Percentiles rank a stretch among this genome's conserved stretches.
These are phyloP conservation scores for Meleagris gallopavo DNA, from an alignment of 2,113 vertebrate species.

Conservation along the genomic window DNA sequence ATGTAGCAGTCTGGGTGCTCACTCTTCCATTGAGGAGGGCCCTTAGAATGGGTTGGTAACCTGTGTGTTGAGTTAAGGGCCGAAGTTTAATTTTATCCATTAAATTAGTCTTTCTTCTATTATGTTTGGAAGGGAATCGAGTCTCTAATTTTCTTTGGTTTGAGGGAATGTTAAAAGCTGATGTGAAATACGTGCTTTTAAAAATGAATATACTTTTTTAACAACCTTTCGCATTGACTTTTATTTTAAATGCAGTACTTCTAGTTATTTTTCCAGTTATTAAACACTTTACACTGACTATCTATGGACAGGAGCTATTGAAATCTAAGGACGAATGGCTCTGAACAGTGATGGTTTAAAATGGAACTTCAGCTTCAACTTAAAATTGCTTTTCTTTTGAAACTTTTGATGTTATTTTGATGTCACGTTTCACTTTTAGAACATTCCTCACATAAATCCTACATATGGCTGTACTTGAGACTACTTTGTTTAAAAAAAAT, in stretches of 20 bases:
- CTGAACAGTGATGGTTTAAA: not conserved
- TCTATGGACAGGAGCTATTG: not conserved
- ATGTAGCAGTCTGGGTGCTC: not conserved
- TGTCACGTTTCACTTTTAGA: not conserved
- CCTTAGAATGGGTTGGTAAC: not conserved
- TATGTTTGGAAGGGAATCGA: not conserved
- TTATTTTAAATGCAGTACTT: not conserved
- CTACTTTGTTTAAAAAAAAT: not conserved
- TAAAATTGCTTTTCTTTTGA: not conserved
- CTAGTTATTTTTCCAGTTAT: not conserved
- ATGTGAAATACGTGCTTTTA: accelerated
- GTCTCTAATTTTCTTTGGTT: not conserved
- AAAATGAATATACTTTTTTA: not conserved
- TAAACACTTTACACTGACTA: not conserved
- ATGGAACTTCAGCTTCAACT: not conserved
- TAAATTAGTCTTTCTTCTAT: not conserved
- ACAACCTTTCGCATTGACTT: not conserved
- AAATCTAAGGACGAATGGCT: not conserved
- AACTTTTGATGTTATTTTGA: not conserved
- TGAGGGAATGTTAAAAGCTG: not conserved
- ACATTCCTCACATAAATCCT: not conserved
- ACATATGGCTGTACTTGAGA: accelerated
- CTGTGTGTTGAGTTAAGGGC: not conserved
- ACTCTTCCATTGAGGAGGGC: not conserved
- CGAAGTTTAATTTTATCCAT: not conserved